Base-by-base conservation (phyloP, 1,140 invertebrate species). In the Frieseomelitta varia region DNA sequence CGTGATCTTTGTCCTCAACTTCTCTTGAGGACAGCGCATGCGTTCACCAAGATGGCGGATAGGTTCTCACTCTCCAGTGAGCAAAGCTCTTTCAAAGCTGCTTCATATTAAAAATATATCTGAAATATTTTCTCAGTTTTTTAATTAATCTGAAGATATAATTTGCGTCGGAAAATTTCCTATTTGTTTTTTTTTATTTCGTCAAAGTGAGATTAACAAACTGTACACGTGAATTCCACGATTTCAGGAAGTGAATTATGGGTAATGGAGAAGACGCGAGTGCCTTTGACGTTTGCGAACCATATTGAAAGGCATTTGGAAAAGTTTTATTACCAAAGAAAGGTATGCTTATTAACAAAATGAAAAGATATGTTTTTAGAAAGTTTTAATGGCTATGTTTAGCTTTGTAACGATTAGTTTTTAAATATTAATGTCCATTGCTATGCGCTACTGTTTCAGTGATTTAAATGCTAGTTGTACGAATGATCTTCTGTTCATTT, bases 41-140 rank as follows among this genome's bases (percentile, higher is more conserved):
- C 71, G 88, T 91, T 92, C 90, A 86, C 91, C 91, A 93, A 94
- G 89, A 94, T 94, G 93, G 93, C 93, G 93, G 91, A 85, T 87
- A 30, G 74, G 91, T 93, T 94, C 93, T 94, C 91, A 92, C 92
- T 93, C 88, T 90, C 89, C 88, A 86, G 82, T 91, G 63, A 87
- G 90, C 90, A 91, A 92, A 89, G 90, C 84, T 92, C 67, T 84
- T 84, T 71, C 39, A 72, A 61, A 79, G 81, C 65, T 78, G 84
- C 79, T 79, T 72, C 79, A 85, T 75, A 85, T 81, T 81, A 85
- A 74, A 71, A 84, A 78, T 47, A 47, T 47, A 53, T 30, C 19
- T 8, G 27, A 61, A 83, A 72, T 55, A 84, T 58, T 27, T 72
- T 51, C 17, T 53, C 24, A n/a, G 19, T 39, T 63, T 79, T 61